A percentile compares a stretch with the other conserved stretches of the same genome.
Conservation (phyloP, 2,797 vertebrate species). For the Gila robusta region DNA sequence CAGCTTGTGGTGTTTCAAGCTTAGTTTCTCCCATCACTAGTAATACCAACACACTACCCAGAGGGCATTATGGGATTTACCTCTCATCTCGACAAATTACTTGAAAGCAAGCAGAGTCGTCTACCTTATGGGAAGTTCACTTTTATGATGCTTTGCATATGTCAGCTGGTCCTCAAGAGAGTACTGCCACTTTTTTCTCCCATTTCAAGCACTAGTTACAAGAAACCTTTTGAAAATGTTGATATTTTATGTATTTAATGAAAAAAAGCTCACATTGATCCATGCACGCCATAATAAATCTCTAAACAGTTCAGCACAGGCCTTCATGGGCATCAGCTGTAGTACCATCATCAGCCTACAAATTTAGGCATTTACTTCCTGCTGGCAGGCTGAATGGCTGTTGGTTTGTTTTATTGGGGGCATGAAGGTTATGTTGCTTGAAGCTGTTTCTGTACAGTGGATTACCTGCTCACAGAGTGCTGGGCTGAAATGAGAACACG, state of each 20-base stretch:
- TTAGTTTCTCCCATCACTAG: background rate
- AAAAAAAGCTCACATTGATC: background rate
- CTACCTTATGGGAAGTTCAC: background rate
- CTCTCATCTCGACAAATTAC: background rate
- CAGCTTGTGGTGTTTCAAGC: background rate
- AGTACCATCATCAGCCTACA: constrained; percentile 9
- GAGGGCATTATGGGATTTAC: background rate
- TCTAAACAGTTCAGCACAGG: constrained; percentile 10
- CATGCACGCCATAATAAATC: constrained; percentile 2
- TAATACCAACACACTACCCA: background rate
- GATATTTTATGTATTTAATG: background rate
- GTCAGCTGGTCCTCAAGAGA: background rate
- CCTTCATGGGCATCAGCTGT: background rate
- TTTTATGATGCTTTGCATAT: background rate
- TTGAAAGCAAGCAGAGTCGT: background rate
- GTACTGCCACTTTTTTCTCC: background rate
- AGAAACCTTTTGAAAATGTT: background rate
- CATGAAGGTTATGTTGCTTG: constrained; percentile 38
- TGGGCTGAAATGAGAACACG: background rate
- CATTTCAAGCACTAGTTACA: background rate
- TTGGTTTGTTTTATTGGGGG: constrained; percentile 40
- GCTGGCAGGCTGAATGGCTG: constrained; percentile 31
- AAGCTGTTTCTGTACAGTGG: constrained; percentile 32
- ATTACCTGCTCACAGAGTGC: constrained; percentile 15
- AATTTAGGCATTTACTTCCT: constrained; percentile 17